Percentiles rank a stretch among this genome's conserved stretches.
phyloP scores from a whole-genome alignment of 2,113 vertebrate genomes.

The western clawed frog (Xenopus tropicalis) region DNA sequence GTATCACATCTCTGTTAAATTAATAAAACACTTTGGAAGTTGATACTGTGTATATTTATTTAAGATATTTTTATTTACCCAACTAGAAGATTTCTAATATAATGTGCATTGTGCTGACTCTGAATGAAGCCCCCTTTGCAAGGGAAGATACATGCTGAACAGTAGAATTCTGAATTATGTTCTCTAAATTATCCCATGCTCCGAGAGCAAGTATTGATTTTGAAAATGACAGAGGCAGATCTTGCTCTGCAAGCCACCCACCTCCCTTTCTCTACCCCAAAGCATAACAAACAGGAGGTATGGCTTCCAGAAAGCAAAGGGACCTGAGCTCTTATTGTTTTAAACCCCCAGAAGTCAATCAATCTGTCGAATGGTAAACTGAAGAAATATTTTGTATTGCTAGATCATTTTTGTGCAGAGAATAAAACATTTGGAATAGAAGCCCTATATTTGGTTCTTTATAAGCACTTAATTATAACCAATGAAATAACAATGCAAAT shows the following conservation, averaged over 20 bases:
- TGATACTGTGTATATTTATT: constrained; percentile 31
- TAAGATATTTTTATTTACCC: constrained; percentile 59
- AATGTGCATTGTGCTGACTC: constrained; percentile 70
- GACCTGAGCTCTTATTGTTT: constrained; percentile 67
- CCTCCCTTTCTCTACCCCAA: constrained; percentile 50
- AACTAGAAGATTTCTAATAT: constrained; percentile 66
- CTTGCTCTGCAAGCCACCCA: constrained; percentile 65
- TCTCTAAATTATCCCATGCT: constrained; percentile 92
- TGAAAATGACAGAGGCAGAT: constrained; percentile 90
- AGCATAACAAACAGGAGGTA: constrained; percentile 68
- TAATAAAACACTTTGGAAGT: no score
- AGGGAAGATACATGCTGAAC: constrained; percentile 84
- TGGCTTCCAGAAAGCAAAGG: constrained; percentile 57
- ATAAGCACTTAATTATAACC: no score
- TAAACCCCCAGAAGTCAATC: constrained; percentile 72
- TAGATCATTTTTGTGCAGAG: constrained; percentile 52
- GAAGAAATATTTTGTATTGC: constrained; percentile 63
- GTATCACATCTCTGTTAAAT: not conserved
- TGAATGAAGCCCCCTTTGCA: constrained; percentile 67
- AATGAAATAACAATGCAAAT: no score
- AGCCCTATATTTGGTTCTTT: no score
- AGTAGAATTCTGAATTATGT: constrained; percentile 96
- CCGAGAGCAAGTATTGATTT: constrained; percentile 94
- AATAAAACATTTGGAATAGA: not conserved
- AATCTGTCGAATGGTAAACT: constrained; percentile 64